These are phyloP conservation scores for Alectura lathami DNA, from an alignment of 2,113 vertebrate genomes.

Conservation along the genomic window DNA sequence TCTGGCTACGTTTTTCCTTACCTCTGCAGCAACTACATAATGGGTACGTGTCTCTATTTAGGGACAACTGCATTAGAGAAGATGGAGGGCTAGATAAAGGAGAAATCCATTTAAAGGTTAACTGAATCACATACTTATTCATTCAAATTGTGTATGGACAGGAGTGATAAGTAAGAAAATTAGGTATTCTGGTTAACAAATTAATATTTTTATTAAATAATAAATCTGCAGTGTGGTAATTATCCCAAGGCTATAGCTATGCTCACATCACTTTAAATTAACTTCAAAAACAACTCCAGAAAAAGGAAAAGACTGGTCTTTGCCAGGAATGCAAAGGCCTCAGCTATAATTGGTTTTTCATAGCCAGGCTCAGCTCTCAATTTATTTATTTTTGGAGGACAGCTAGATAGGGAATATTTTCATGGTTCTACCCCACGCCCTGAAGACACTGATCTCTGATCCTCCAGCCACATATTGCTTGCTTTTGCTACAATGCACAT, in stretches of 20 bases:
- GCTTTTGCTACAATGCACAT: neutral
- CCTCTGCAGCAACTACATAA: neutral
- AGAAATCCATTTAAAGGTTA: constrained; percentile 15
- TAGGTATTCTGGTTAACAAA: constrained; percentile 35
- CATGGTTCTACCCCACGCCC: neutral
- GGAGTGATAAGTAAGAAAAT: constrained; percentile 28
- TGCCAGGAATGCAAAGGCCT: constrained; percentile 12
- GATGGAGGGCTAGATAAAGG: neutral
- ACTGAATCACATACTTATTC: neutral
- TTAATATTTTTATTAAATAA: constrained; percentile 59
- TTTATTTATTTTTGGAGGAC: neutral
- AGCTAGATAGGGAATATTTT: neutral
- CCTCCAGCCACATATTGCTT: neutral
- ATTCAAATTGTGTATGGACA: constrained; percentile 27
- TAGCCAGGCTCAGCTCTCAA: neutral
- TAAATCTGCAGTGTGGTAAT: constrained; percentile 27
- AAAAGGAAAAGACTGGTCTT: neutral
- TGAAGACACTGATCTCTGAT: neutral
- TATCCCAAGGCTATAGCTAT: constrained; percentile 28
- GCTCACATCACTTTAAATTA: constrained; percentile 25
- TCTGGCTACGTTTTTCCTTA: neutral
- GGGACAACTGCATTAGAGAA: neutral
- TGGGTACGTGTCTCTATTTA: neutral
- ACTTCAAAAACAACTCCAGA: neutral
- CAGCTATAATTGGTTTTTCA: constrained; percentile 29